A percentile compares a stretch with the other conserved stretches of the same genome.
phyloP scores from a whole-genome alignment of 2,113 vertebrate genomes.

The Chamaetylas fuelleborni region DNA sequence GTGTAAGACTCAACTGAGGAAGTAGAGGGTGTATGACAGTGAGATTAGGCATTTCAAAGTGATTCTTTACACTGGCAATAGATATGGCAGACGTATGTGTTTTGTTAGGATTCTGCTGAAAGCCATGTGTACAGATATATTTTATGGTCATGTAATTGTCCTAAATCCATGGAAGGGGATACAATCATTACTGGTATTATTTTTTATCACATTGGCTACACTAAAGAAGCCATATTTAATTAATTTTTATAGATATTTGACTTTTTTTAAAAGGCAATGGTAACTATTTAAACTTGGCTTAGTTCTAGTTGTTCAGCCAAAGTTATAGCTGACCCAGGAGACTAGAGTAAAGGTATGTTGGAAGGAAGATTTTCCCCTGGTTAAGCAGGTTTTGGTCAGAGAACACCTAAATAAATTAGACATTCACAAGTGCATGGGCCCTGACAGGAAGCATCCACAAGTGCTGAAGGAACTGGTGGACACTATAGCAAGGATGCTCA shows the following conservation, averaged over 20 bases:
- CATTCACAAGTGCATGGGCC: neutral
- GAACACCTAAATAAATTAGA: neutral
- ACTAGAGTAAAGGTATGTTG: neutral
- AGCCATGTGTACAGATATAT: slow-evolving; percentile 71
- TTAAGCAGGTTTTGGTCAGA: neutral
- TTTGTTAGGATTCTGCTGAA: slow-evolving; percentile 78
- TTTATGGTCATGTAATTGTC: slow-evolving; percentile 72
- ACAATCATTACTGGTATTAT: slow-evolving; percentile 65
- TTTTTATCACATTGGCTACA: slow-evolving; percentile 57
- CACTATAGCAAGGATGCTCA: neutral
- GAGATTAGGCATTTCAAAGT: slow-evolving; percentile 71
- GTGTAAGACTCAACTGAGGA: slow-evolving; percentile 25
- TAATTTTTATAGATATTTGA: slow-evolving; percentile 66
- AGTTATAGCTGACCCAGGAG: neutral
- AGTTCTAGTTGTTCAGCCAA: slow-evolving; percentile 38
- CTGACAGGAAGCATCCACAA: neutral
- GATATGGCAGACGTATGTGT: slow-evolving; percentile 66
- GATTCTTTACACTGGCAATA: slow-evolving; percentile 75
- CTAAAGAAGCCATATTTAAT: slow-evolving; percentile 61
- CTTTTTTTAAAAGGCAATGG: neutral
- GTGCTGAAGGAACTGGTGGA: neutral
- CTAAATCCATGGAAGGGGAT: slow-evolving; percentile 64
- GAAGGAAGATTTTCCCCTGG: neutral
- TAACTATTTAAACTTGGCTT: slow-evolving; percentile 63
- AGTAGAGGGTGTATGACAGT: slow-evolving; percentile 29